These are phyloP conservation scores for Dascillus cervinus DNA, from an alignment of 2,888 invertebrate genomes.

Conservation along the genomic window DNA sequence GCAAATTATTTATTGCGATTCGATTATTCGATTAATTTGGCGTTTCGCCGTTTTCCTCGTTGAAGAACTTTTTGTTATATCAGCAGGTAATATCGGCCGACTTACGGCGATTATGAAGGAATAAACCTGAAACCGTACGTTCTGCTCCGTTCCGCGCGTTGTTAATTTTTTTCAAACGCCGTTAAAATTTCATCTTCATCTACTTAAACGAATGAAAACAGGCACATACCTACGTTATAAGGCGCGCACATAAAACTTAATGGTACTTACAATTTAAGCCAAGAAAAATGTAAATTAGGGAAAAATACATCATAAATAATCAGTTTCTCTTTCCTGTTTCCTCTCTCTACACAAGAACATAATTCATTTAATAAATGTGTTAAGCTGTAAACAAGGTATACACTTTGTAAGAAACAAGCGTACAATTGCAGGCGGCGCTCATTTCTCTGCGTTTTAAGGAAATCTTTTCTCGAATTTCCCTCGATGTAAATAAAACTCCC, in stretches of 20 bases:
- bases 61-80: too few species aligned
- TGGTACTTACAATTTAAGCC: constrained; percentile 34
- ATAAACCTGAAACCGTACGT: too few species aligned
- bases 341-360: constrained; percentile 29
- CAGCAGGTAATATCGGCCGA: too few species aligned
- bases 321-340: constrained; percentile 40
- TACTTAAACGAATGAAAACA: constrained; percentile 25
- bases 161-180: constrained; percentile 24
- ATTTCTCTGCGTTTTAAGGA: constrained; percentile 17
- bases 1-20: too few species aligned
- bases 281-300: constrained; percentile 42
- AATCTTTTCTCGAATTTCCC: constrained; percentile 41
- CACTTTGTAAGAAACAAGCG: constrained; percentile 21
- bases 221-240: too few species aligned
- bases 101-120: too few species aligned
- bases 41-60: too few species aligned
- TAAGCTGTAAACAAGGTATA: constrained; percentile 32
- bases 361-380: constrained; percentile 40
- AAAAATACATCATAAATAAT: constrained; percentile 43
- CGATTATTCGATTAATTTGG: too few species aligned
- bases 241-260: constrained; percentile 38
- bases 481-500: constrained; percentile 38
- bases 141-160: too few species aligned
- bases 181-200: constrained; percentile 29
- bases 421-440: constrained; percentile 23